phyloP scores from a whole-genome alignment of 2,888 invertebrate genomes.

The Phengaris alcon region DNA sequence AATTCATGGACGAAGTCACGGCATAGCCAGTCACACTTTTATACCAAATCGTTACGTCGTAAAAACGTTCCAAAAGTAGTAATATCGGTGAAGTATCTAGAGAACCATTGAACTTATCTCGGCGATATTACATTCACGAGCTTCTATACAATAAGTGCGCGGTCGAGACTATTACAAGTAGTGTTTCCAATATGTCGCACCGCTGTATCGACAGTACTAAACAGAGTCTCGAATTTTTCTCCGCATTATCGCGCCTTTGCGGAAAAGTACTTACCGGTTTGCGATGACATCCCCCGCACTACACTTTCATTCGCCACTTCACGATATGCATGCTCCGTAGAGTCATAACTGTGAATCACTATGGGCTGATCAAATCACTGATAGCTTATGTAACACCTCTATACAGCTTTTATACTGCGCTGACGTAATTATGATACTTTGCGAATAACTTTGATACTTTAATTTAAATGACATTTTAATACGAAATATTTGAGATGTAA shows the following conservation, averaged over 20 bases:
- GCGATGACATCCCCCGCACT: conserved; percentile 64
- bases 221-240: conserved; percentile 56
- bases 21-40: conserved; percentile 1
- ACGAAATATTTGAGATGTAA: too few species aligned
- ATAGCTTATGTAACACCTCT: conserved; percentile 1
- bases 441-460: not conserved
- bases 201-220: conserved; percentile 48
- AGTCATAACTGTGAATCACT: conserved; percentile 58
- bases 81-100: conserved; percentile 29
- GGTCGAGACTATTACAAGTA: conserved; percentile 40
- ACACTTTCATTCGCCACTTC: conserved; percentile 51
- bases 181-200: conserved; percentile 47
- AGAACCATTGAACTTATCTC: conserved; percentile 37
- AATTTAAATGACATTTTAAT: not conserved
- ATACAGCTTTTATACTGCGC: not conserved
- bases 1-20: not conserved
- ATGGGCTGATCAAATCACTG: conserved; percentile 60
- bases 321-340: conserved; percentile 39
- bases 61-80: conserved; percentile 29
- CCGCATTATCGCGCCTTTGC: conserved; percentile 61
- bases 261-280: conserved; percentile 77
- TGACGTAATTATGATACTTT: not conserved
- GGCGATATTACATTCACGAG: conserved; percentile 41
- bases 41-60: not conserved
- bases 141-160: conserved; percentile 39